Conservation (phyloP, 2,797 vertebrate species). For the Pseudomugil tenellus region DNA sequence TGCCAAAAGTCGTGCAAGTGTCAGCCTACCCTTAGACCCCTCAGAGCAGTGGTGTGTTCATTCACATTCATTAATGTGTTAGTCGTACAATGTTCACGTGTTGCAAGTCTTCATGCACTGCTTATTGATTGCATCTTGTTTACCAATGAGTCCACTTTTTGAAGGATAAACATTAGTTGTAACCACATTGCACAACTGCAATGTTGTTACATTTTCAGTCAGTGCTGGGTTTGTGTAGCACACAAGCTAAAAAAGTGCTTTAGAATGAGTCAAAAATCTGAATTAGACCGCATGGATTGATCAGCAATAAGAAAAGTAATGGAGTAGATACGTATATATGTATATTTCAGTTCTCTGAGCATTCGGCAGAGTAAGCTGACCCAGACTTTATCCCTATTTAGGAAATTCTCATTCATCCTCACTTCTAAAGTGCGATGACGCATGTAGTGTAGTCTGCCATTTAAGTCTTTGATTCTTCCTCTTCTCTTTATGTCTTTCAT, state of each 20-base stretch:
- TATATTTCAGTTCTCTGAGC: constrained; percentile 21
- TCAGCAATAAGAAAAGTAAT: background rate
- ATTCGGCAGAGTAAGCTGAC: constrained; percentile 29
- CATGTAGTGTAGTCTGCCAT: constrained; percentile 4
- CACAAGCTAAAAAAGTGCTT: background rate
- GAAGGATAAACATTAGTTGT: background rate
- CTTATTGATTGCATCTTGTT: background rate
- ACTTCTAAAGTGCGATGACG: constrained; percentile 9
- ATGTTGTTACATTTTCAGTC: too few species aligned
- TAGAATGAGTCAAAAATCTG: background rate
- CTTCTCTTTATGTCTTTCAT: constrained; percentile 5
- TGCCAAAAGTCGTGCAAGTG: too few species aligned
- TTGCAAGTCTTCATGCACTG: background rate
- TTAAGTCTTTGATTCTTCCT: constrained; percentile 14
- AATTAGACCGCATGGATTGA: background rate
- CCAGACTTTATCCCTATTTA: constrained; percentile 32
- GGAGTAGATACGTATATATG: background rate
- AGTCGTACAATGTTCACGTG: background rate
- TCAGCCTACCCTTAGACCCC: too few species aligned
- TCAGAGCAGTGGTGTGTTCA: background rate
- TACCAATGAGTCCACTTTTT: background rate
- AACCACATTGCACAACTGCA: too few species aligned
- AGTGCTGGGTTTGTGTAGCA: background rate
- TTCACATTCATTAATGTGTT: background rate
- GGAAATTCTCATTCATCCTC: constrained; percentile 25